phyloP scores from a whole-genome alignment of 2,113 vertebrate genomes.

The Glareola pratincola region DNA sequence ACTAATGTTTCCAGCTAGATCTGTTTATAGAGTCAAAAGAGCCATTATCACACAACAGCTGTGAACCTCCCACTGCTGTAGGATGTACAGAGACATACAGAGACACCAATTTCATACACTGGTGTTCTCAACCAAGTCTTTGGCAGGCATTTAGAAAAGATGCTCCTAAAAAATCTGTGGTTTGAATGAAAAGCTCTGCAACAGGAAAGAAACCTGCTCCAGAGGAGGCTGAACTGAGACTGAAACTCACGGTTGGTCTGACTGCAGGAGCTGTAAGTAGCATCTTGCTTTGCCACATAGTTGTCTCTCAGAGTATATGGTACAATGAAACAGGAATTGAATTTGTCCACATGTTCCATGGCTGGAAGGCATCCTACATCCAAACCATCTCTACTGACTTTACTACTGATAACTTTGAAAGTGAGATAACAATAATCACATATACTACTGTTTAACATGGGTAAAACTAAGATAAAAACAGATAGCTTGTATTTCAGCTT shows the following conservation, averaged over 20 bases:
- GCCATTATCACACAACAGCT: not conserved
- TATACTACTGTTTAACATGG: not conserved
- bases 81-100: not conserved
- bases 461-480: not conserved
- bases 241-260: not conserved
- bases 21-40: not conserved
- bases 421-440: not conserved
- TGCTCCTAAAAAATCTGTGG: not conserved
- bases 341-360: not conserved
- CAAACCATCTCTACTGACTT: not conserved
- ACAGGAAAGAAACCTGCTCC: not conserved
- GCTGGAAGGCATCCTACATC: not conserved
- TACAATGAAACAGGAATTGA: not conserved
- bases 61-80: not conserved
- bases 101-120: not conserved
- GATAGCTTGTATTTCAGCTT: not conserved
- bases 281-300: not conserved
- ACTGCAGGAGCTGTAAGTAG: not conserved
- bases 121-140: not conserved
- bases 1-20: not conserved
- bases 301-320: not conserved
- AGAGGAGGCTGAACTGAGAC: not conserved
- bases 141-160: not conserved
- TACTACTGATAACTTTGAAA: not conserved
- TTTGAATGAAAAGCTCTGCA: not conserved